Base-by-base conservation (phyloP, 2,888 invertebrate genomes). In the Eupithecia dodoneata region DNA sequence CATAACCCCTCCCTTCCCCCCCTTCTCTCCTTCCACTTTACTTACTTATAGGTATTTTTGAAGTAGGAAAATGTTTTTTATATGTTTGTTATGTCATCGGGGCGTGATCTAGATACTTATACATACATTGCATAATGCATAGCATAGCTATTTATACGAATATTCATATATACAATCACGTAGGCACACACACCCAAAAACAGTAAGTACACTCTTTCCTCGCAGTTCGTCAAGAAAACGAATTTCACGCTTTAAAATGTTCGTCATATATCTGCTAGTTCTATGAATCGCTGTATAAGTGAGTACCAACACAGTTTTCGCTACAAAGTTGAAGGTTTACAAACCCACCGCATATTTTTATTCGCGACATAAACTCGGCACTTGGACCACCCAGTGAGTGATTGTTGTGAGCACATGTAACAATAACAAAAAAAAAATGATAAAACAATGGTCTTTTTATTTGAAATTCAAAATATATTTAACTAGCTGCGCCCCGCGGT, bases 381-480 rank as follows among this genome's bases (percentile, higher is more conserved):
- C 79, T 80, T 74, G 81, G 89, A 88, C 89, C 89, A 89, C 89
- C 89, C 89, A 89, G 81, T 81, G 78, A 72, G 88, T 71, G 76
- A 83, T 83, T 85, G 86, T 83, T 81, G 49, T 73, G 63, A 85
- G 83, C 86, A 87, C 80, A 78, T 80, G 78, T 79, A 75, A 75
- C 65, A 80, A 80, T 78, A 81, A 76, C 71, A 80, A 59, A 74
- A 75, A 74, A 75, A 52, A 78, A 76, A 75, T 73, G 73, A 78
- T 80, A 80, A 80, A 77, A 76, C 73, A 84, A 30, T 30, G 30
- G 45, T 67, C 55, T 67, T 66, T 45, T 71, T 52, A 71, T 74
- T 55, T 67, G 71, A 18, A 30, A 15, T 45, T 18, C 18, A 59
- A 10, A 59, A 30, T 30, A 30, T 30, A 30, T 30, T 30, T 30